These are phyloP conservation scores for Stictocephala bisonia DNA, from an alignment of 2,888 invertebrate species.

Conservation along the genomic window DNA sequence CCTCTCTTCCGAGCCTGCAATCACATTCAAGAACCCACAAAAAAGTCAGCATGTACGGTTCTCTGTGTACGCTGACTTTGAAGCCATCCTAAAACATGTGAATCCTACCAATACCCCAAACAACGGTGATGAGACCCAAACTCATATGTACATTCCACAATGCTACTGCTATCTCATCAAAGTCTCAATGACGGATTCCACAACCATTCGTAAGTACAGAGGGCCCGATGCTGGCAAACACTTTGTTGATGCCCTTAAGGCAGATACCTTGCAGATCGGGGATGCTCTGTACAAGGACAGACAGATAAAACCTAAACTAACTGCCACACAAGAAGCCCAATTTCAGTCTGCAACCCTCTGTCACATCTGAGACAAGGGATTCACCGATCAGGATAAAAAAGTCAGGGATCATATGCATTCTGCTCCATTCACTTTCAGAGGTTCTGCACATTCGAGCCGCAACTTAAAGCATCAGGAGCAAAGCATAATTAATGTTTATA, in stretches of 20 bases:
- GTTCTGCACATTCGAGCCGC: neutral
- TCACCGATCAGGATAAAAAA: neutral
- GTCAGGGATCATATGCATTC: conserved; percentile 2
- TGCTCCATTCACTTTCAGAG: neutral
- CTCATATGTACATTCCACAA: neutral
- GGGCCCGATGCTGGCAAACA: conserved; percentile 5
- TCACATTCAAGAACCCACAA: no score
- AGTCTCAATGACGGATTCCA: neutral
- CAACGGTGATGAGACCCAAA: no score
- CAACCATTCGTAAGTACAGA: neutral
- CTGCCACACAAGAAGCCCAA: neutral
- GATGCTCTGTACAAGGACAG: neutral
- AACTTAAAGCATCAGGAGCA: neutral
- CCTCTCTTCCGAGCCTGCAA: no score
- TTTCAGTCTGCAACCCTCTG: neutral
- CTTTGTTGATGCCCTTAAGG: neutral
- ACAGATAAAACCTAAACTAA: neutral
- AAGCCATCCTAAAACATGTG: no score
- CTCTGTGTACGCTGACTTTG: no score
- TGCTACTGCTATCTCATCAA: neutral
- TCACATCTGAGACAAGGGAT: conserved; percentile 1
- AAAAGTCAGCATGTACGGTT: no score
- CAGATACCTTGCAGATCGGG: conserved; percentile 4
- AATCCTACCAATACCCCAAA: neutral
- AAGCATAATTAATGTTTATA: neutral